Percentiles rank a stretch among this genome's conserved stretches.
Conservation (phyloP, 2,113 vertebrate species). For the Numenius arquata region DNA sequence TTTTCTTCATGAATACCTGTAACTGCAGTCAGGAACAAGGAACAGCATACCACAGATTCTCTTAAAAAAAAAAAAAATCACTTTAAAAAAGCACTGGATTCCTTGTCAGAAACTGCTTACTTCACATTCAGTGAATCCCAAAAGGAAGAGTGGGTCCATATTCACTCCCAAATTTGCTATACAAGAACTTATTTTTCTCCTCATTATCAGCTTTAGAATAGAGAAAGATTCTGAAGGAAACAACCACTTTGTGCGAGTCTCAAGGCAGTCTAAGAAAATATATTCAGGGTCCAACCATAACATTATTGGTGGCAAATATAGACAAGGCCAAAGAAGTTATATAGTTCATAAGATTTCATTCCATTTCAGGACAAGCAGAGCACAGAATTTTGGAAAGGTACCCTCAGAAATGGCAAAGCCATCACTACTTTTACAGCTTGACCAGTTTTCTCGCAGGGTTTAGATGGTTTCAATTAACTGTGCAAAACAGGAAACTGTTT, state of each 20-base stretch:
- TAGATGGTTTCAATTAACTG: not conserved
- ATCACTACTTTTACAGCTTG: not conserved
- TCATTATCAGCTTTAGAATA: not conserved
- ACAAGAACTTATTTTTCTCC: not conserved
- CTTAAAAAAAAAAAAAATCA: not conserved
- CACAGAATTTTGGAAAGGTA: not conserved
- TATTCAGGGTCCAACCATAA: not conserved
- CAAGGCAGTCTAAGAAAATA: not conserved
- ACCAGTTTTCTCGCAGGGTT: not conserved
- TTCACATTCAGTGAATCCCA: not conserved
- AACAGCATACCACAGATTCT: not conserved
- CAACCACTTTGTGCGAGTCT: not conserved
- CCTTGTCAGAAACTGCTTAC: not conserved
- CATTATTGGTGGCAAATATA: not conserved
- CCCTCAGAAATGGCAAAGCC: not conserved
- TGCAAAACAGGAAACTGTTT: not conserved
- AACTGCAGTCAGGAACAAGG: not conserved
- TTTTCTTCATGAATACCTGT: not conserved
- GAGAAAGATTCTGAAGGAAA: not conserved
- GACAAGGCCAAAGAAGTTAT: not conserved
- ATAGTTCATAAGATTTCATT: not conserved
- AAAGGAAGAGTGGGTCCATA: not conserved
- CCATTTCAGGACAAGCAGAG: not conserved
- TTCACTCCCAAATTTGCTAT: not conserved
- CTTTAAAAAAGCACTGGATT: not conserved